Base-by-base conservation (phyloP, 2,797 vertebrate species). In the Salmo trutta region DNA sequence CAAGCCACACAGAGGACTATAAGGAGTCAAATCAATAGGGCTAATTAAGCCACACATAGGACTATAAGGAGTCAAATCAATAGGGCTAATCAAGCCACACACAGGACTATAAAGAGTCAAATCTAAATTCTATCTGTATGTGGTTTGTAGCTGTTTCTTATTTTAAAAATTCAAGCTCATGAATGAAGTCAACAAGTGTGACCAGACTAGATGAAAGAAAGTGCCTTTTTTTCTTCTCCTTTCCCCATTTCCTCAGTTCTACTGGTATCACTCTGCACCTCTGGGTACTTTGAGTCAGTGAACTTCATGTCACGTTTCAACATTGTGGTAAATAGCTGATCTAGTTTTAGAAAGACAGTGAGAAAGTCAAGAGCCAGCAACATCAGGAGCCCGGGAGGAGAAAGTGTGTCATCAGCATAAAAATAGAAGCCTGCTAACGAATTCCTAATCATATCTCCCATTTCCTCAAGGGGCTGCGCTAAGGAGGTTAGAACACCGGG, bases 351-450 rank as follows among this genome's bases (percentile, higher is more conserved):
- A 92, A 91, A 90, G 88, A 91, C 85, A 86, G 88, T 66, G 90
- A 91, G 89, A 93, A 93, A 93, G 91, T 93, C 90, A 88, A 91
- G 91, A 91, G 91, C 85, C 87, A 92, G 91, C 90, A 91, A 89
- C 88, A 91, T 78, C 69, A 65, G 81, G 84, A 86, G 88, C 89
- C 88, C 75, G 75, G 83, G 89, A 92, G 88, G 90, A 87, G 92
- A 94, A 95, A 94, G 91, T 94, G 92, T 94, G 94, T 94, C 94
- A 94, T 95, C 93, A 94, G 93, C 93, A 94, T 93, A 93, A 94
- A 95, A 95, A 95, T 94, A 94, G 94, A 93, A 94, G 89, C 91
- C 88, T 69, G 85, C 93, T 93, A 94, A 94, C 93, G 88, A 94
- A 94, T 94, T 93, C 93, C 93, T 94, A 94, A 94, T 94, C 93